Conservation (phyloP, 2,888 invertebrate genomes). For the Neoscelio sp. region DNA sequence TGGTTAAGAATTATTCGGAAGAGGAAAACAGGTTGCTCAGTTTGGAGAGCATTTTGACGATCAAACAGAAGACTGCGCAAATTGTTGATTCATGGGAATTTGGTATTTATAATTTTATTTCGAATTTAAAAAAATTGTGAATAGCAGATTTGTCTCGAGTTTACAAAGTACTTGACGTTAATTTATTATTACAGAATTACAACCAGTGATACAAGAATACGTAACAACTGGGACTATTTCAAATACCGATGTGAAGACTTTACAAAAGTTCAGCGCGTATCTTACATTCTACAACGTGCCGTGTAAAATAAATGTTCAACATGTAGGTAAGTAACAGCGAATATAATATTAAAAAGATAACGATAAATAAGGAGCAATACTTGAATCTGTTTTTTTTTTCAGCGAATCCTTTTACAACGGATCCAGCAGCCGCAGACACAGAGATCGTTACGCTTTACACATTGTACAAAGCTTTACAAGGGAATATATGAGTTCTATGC, state of each 20-base stretch:
- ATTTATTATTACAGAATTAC: slow-evolving; percentile 78
- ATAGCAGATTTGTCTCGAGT: too few relatives aligned
- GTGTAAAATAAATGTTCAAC: slow-evolving; percentile 78
- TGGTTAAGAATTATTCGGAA: slow-evolving; percentile 81
- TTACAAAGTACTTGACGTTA: background rate
- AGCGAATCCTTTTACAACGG: slow-evolving; percentile 72
- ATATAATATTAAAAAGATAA: background rate
- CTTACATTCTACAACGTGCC: slow-evolving; percentile 86
- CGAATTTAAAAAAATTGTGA: background rate
- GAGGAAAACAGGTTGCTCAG: slow-evolving; percentile 84
- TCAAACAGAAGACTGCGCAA: slow-evolving; percentile 85
- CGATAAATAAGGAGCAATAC: background rate
- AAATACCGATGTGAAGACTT: slow-evolving; percentile 79
- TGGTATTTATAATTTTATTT: slow-evolving; percentile 73
- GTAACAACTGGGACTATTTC: slow-evolving; percentile 82
- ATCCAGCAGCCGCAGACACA: slow-evolving; percentile 65
- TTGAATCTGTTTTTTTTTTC: slow-evolving; percentile 36
- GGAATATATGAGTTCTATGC: slow-evolving; percentile 2
- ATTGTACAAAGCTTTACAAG: slow-evolving; percentile 73
- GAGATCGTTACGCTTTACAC: slow-evolving; percentile 73
- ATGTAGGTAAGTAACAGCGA: slow-evolving; percentile 72
- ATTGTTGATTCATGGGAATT: slow-evolving; percentile 86
- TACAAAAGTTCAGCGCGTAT: slow-evolving; percentile 84
- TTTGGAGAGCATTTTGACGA: slow-evolving; percentile 86
- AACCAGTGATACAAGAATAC: slow-evolving; percentile 84